Evolutionary conservation across 2,888 invertebrate species (phyloP).

Genomic region (Brachypalpus laphriformis): DNA sequence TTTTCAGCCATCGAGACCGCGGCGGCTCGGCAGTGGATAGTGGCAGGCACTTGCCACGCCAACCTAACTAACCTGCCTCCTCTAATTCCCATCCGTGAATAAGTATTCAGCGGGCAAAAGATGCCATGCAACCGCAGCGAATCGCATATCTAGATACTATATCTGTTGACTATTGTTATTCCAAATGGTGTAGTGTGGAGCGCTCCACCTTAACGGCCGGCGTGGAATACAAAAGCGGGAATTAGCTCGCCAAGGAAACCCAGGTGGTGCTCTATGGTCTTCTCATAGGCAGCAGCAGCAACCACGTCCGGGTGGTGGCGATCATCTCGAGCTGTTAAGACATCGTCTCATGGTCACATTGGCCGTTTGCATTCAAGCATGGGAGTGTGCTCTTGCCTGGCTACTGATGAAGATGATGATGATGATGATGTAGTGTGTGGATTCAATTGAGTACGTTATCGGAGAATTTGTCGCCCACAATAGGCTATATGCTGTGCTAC

Average conservation of each 20-base stretch:
- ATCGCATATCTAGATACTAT: constrained; percentile 56
- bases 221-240: constrained; percentile 65
- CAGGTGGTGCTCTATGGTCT: constrained; percentile 70
- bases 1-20: constrained; percentile 67
- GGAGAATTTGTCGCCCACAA: constrained; percentile 66
- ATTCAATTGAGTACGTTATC: constrained; percentile 70
- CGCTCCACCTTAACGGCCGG: constrained; percentile 52
- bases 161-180: constrained; percentile 66
- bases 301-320: constrained; percentile 61
- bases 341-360: constrained; percentile 39
- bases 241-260: constrained; percentile 51
- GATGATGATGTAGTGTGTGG: constrained; percentile 67
- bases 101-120: constrained; percentile 21
- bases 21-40: background rate
- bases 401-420: constrained; percentile 45
- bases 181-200: constrained; percentile 34
- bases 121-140: constrained; percentile 47
- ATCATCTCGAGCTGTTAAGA: constrained; percentile 61
- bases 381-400: background rate
- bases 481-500: constrained; percentile 23
- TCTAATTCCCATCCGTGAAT: constrained; percentile 52
- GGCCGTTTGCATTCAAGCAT: constrained; percentile 19
- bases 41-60: constrained; percentile 57
- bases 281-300: constrained; percentile 7
- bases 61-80: constrained; percentile 51